These are phyloP conservation scores for Isotomurus palustris DNA, from an alignment of 2,888 invertebrate genomes.

Conservation along the genomic window DNA sequence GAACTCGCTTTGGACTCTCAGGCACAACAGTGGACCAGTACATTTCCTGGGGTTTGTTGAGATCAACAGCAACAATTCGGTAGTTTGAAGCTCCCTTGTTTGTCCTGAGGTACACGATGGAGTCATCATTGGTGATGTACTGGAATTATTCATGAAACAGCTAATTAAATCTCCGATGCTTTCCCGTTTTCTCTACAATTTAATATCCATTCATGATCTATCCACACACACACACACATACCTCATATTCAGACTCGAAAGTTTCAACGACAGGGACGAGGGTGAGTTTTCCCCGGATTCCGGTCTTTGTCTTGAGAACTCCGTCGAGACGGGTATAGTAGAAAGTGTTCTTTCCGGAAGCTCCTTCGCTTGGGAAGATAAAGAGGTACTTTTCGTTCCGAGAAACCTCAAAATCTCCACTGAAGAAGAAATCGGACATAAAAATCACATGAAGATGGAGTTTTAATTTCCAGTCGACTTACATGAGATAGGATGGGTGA, in stretches of 20 bases:
- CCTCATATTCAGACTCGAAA: conserved; percentile 90
- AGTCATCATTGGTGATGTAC: conserved; percentile 84
- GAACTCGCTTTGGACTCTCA: conserved; percentile 77
- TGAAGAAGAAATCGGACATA: conserved; percentile 40
- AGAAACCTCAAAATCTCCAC: conserved; percentile 74
- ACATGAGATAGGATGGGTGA: conserved; percentile 84
- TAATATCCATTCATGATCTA: no score
- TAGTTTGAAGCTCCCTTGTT: conserved; percentile 92
- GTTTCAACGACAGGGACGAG: conserved; percentile 77
- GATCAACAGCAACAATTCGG: conserved; percentile 76
- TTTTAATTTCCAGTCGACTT: conserved; percentile 48
- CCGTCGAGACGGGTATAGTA: conserved; percentile 71
- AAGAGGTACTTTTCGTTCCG: conserved; percentile 87
- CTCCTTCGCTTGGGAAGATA: conserved; percentile 76
- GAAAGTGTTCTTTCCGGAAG: conserved; percentile 75
- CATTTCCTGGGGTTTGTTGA: conserved; percentile 63
- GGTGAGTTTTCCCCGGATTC: conserved; percentile 54
- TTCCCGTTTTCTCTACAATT: no score
- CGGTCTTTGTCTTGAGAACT: conserved; percentile 51
- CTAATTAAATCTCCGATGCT: no score
- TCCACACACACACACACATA: conserved; percentile 53
- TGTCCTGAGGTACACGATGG: conserved; percentile 68
- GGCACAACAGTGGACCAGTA: conserved; percentile 79
- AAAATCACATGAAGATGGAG: background rate
- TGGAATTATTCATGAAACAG: conserved; percentile 51